Conservation (phyloP, 2,888 invertebrate species). For the Hymenopus coronatus region DNA sequence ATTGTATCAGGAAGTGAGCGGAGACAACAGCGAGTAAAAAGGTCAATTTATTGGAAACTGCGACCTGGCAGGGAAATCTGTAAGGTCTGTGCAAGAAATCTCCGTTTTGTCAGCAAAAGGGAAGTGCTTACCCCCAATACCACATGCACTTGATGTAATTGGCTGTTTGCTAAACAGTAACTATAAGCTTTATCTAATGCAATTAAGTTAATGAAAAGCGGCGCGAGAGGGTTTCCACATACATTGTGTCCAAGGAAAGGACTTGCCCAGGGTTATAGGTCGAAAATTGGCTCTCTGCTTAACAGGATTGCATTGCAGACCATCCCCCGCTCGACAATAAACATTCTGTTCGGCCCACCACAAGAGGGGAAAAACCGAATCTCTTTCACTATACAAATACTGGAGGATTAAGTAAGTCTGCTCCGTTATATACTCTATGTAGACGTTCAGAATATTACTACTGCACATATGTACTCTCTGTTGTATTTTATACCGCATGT, state of each 20-base stretch:
- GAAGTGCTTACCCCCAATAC: no score
- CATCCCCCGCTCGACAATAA: not conserved
- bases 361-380: not conserved
- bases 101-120: no score
- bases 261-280: not conserved
- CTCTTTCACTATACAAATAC: not conserved
- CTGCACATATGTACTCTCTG: no score
- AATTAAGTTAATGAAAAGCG: conserved; percentile 20
- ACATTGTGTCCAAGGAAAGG: not conserved
- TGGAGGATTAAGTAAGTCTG: not conserved
- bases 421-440: not conserved
- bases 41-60: no score
- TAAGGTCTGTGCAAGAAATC: no score
- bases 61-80: no score
- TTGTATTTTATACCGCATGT: no score
- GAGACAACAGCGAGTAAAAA: no score
- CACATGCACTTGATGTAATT: not conserved
- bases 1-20: no score
- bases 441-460: not conserved
- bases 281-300: conserved; percentile 17
- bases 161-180: conserved; percentile 4
- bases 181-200: conserved; percentile 4
- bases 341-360: conserved; percentile 6
- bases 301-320: conserved; percentile 13
- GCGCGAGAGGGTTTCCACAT: not conserved